Conservation (phyloP, 2,797 vertebrate genomes). For the Loris lydekkerianus region DNA sequence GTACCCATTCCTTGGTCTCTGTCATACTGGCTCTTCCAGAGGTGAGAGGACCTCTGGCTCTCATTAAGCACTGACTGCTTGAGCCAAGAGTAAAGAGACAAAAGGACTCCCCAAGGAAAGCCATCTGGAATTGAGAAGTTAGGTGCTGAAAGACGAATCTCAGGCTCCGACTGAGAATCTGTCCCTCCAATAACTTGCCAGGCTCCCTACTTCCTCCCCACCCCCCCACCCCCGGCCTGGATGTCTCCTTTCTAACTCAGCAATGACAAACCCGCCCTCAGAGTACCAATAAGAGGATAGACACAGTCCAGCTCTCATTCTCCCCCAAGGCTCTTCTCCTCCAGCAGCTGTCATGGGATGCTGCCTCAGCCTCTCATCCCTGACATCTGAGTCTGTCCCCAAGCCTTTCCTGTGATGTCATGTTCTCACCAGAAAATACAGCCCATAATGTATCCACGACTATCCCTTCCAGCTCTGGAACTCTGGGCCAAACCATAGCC, state of each 20-base stretch:
- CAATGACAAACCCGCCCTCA: background rate
- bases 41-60: constrained; percentile 56
- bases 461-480: background rate
- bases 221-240: background rate
- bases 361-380: background rate
- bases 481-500: background rate
- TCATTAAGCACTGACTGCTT: rapidly evolving
- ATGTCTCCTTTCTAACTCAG: background rate
- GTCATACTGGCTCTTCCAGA: rapidly evolving
- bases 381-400: background rate
- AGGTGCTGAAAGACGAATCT: constrained; percentile 86
- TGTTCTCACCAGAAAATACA: background rate
- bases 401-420: background rate
- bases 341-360: background rate
- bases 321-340: background rate
- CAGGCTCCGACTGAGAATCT: constrained; percentile 77
- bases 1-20: background rate
- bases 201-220: constrained; percentile 66
- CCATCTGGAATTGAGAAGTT: constrained; percentile 74
- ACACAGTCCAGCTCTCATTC: background rate
- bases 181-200: constrained; percentile 64
- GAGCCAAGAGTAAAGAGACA: constrained; percentile 78
- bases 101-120: constrained; percentile 80
- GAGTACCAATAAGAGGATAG: background rate
- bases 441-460: too few relatives aligned